Conservation (phyloP, 2,888 invertebrate species). For the Geophilus truncorum region DNA sequence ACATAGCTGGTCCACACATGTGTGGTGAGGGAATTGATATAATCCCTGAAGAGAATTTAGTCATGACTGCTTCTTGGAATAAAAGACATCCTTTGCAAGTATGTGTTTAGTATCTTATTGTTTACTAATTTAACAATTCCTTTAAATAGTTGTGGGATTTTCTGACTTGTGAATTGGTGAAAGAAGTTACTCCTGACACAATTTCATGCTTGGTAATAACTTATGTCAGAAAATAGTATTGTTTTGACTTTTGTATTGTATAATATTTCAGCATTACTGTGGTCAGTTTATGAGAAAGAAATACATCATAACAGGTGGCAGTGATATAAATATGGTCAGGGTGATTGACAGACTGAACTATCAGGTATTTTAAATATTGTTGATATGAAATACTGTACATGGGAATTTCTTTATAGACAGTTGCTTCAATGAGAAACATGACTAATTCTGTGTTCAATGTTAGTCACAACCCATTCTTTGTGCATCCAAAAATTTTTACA, state of each 20-base stretch:
- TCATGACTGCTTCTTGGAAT: constrained; percentile 63
- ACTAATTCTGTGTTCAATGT: constrained; percentile 18
- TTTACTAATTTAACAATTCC: too few species aligned
- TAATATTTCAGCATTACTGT: constrained; percentile 19
- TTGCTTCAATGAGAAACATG: constrained; percentile 13
- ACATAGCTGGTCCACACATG: constrained; percentile 58
- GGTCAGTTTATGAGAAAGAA: constrained; percentile 31
- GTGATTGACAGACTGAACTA: constrained; percentile 7
- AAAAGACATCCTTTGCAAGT: constrained; percentile 58
- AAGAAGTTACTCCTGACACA: constrained; percentile 11
- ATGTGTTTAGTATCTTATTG: too few species aligned
- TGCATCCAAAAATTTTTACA: constrained; percentile 27
- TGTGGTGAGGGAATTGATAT: constrained; percentile 65
- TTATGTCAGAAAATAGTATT: too few species aligned
- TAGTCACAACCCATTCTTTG: constrained; percentile 25
- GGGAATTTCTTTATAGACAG: too few species aligned
- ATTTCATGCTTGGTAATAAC: not conserved
- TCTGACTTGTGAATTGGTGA: not conserved
- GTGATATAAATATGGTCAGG: constrained; percentile 17
- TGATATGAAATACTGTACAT: too few species aligned
- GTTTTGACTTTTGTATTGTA: too few species aligned
- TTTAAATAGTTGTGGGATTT: constrained; percentile 25
- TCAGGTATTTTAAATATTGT: not conserved
- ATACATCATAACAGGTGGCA: constrained; percentile 28
- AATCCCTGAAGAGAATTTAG: constrained; percentile 60